Percentiles rank a stretch among this genome's conserved stretches.
Conservation (phyloP, 2,113 vertebrate genomes). For the Agelaius tricolor region DNA sequence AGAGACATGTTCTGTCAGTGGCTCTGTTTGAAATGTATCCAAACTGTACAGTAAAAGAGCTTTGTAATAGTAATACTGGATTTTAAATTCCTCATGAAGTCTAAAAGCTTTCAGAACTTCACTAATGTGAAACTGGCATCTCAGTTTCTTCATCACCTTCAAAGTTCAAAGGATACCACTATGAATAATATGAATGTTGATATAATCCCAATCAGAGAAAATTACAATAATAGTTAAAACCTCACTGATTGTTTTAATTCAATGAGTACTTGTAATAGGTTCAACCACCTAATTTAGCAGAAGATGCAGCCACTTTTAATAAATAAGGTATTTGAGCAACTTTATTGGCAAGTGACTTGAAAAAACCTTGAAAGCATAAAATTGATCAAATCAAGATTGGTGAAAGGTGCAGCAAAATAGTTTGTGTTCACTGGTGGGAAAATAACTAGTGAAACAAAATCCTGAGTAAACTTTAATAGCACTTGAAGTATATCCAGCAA, state of each 20-base stretch:
- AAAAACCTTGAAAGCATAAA: constrained; percentile 25
- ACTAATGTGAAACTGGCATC: background rate
- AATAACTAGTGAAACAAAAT: constrained; percentile 49
- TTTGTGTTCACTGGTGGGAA: constrained; percentile 26
- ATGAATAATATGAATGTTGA: background rate
- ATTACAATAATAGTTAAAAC: background rate
- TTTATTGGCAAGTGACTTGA: constrained; percentile 31
- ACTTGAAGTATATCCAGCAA: constrained; percentile 27
- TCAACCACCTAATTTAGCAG: constrained; percentile 20
- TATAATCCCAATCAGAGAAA: background rate
- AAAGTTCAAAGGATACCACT: background rate
- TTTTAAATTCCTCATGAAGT: background rate
- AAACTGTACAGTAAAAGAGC: background rate
- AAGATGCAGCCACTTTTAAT: constrained; percentile 17
- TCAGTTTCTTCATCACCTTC: background rate
- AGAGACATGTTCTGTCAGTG: background rate
- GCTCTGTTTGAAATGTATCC: background rate
- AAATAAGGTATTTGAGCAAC: constrained; percentile 26
- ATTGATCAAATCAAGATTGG: background rate
- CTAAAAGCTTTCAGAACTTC: background rate
- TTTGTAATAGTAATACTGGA: background rate
- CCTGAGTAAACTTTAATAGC: background rate
- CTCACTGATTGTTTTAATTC: background rate
- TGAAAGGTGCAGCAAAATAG: background rate
- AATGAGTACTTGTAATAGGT: background rate